Conservation (phyloP, 2,113 vertebrate species). For the Beaufortia kweichowensis region DNA sequence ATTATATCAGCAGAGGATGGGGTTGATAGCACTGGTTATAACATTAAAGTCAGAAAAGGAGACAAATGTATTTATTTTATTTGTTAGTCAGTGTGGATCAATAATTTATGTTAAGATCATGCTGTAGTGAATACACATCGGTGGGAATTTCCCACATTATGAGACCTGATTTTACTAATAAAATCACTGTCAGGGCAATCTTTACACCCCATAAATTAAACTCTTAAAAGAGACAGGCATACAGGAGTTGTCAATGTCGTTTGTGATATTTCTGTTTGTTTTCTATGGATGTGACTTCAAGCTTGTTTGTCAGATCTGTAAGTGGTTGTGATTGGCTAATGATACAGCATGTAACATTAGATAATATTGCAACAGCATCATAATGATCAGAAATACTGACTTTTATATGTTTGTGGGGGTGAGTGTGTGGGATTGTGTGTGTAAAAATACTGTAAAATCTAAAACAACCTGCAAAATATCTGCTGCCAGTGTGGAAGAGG, state of each 20-base stretch:
- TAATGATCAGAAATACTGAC: slow-evolving; percentile 3
- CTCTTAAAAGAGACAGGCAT: too few species aligned
- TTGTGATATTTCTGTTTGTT: neutral
- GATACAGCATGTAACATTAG: neutral
- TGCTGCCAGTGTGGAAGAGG: slow-evolving; percentile 21
- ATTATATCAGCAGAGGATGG: too few species aligned
- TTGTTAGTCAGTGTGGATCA: too few species aligned
- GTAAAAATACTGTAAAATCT: neutral
- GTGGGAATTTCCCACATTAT: too few species aligned
- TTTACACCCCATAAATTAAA: too few species aligned
- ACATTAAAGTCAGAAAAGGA: neutral
- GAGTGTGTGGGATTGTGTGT: slow-evolving; percentile 18
- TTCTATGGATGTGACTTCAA: slow-evolving; percentile 15
- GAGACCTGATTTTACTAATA: too few species aligned
- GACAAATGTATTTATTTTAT: too few species aligned
- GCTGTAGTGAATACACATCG: too few species aligned
- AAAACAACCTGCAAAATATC: neutral
- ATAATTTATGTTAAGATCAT: too few species aligned
- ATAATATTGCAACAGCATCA: neutral
- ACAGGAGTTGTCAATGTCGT: too few species aligned
- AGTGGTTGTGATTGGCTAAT: neutral
- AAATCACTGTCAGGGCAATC: too few species aligned
- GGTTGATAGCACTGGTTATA: too few species aligned
- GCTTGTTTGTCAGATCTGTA: neutral
- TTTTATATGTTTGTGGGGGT: slow-evolving; percentile 1